Evolutionary conservation across 2,888 invertebrate genomes (phyloP), one percentile per base, ranked within the genome.

Genomic region (Rhorus exstirpatorius): DNA sequence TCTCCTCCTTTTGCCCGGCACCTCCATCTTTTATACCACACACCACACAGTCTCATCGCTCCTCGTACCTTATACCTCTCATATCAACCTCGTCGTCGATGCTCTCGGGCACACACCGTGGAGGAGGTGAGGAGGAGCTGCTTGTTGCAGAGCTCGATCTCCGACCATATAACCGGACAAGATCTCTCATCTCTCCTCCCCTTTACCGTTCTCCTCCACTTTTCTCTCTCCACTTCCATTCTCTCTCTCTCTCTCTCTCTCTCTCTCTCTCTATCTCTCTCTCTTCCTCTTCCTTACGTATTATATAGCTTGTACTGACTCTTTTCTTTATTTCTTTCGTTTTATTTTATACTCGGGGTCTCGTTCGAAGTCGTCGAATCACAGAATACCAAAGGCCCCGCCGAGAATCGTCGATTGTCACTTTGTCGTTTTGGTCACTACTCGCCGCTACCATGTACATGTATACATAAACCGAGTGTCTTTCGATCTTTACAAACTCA

Each of bases 41-140:
- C 90, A 55, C 46, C 75, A 77, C 76, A 58, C 79, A 44, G 70
- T 58, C 63, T 51, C 65, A 35, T 58, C 75, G 38, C 44, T 71
- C 63, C 71, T 78, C 93, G n/a, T n/a, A n/a, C 92, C 93, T 93
- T 94, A 93, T 93, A 51, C 6, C 31, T 21, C 63, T 26, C n/a
- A 6, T 24, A 44, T 26, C n/a, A 41, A 12, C 21, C 58, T 44
- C 51, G 14, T 61, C 53, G 68, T 46, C 70, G 61, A 80, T 75
- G 55, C 38, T 35, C 93, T 94, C 94, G 94, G 94, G 93, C 94
- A 93, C 94, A 93, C 58, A 31, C 31, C 31, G 31, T 6, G 2
- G 58, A 49, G 63, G 65, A 80, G 71, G 80, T 76, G 75, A 81
- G 65, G 75, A 81, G 65, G 31, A 31, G 31, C 79, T 79, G 51